Base-by-base conservation (phyloP, 1,140 invertebrate species). In the Drosophila triauraria region DNA sequence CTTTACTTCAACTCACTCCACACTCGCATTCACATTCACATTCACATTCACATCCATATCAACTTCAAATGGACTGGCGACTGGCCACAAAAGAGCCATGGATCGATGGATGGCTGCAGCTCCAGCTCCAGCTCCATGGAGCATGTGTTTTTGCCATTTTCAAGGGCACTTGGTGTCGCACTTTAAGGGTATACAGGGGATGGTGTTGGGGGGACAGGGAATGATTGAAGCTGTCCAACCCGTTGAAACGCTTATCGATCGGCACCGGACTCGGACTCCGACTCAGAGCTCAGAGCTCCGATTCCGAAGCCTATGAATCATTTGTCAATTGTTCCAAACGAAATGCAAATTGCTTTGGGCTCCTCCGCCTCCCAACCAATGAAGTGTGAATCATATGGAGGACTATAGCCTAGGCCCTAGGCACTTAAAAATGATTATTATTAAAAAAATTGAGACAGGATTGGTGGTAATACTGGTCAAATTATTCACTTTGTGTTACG, bases 81-180 rank as follows among this genome's bases (percentile, higher is more conserved):
- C 78, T 56, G 78, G 48, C 54, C 63, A 69, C 69, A 80, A 62
- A 70, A 80, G 56, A 65, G 64, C 68, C 40, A 74, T 32, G 53
- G 53, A 74, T 71, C 69, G 57, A 51, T 54, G 63, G 43, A 74
- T 51, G 76, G 47, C 48, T 67, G 67, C 67, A 69, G 61, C 38
- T 65, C 53, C 32, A 30, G 30, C 30, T 6, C 32, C 51, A 56
- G 53, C 53, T 40, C 62, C 67, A 51, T 61, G 65, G 59, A 80
- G 74, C 82, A 86, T 85, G 74, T 84, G 82, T 85, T 84, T 85
- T 74, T 85, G 82, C 78, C 82, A 84, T 81, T 84, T 86, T 85
- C 82, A 86, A 85, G 82, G 82, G 82, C 82, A 84, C 58, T 80
- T 43, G 17, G 43, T 79, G 76, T 47, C 78, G 46, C 62, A 57